Evolutionary conservation across 1,140 invertebrate species (phyloP), one percentile per base, ranked within the genome.

Genomic region (Magallana angulata): DNA sequence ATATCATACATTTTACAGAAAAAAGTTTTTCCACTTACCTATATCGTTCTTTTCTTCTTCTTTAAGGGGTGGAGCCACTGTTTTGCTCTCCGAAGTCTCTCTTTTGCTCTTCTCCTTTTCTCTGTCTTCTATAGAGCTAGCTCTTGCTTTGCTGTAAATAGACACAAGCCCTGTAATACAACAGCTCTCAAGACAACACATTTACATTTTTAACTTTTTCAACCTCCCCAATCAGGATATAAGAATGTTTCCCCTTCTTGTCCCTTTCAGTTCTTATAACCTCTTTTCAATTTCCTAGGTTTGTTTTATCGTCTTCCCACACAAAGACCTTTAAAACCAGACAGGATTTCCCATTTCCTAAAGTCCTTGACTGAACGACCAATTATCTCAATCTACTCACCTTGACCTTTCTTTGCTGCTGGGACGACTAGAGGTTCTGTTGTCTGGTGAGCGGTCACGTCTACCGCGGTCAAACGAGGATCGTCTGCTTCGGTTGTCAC

Each of bases 381-480:
- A 48, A 3, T 48, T 48, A 48, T 48, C 1, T 48, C 36, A 48
- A 48, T 48, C 36, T 11, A 18, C 64, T 71, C 7, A 71, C 64
- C 64, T 71, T 71, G 64, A 71, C 57, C 86, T 87, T 14, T 76
- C 82, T 48, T 85, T 12, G 82, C 71, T 71, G 57, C 64, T 85
- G 12, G 36, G 80, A 71, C 11, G n/a, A 48, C 58, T 68, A 30
- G 82, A 59, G 7, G 80, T 68, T 18, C 84, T 57, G 14, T 82
- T 71, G 9, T 82, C 71, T 14, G n/a, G 24, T 11, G 87, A 62
- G 80, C 76, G 80, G 14, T 87, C 87, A 16, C 89, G 57, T 57
- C 58, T 85, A 2, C 64, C 57, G 1, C 85, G 62, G 0, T 90
- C 89, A 56, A 58, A 18, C 30, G 82, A 85, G 16, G 64, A 68